A percentile compares a stretch with the other conserved stretches of the same genome.
Conservation (phyloP, 2,888 invertebrate genomes). For the Caenorhabditis sulstoni region DNA sequence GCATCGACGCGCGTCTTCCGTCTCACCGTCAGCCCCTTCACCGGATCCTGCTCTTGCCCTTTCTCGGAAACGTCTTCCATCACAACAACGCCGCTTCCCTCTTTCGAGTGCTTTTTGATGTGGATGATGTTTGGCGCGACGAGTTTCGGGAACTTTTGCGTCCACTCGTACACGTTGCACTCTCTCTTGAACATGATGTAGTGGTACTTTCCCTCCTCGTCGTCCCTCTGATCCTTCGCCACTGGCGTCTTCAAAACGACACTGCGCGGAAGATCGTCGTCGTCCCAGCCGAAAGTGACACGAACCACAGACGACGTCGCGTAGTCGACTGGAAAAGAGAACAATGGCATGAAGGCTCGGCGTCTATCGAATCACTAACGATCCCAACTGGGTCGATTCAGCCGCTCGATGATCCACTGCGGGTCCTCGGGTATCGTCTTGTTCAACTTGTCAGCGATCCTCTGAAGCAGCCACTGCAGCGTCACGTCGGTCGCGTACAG, state of each 20-base stretch:
- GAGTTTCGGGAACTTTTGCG: slow-evolving; percentile 71
- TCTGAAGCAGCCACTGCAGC: slow-evolving; percentile 75
- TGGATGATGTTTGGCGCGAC: slow-evolving; percentile 73
- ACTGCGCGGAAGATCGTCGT: slow-evolving; percentile 71
- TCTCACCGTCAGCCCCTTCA: slow-evolving; percentile 58
- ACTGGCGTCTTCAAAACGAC: slow-evolving; percentile 76
- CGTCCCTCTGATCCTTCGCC: slow-evolving; percentile 64
- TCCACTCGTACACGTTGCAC: slow-evolving; percentile 78
- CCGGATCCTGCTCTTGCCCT: slow-evolving; percentile 67
- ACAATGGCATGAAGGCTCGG: too few species aligned
- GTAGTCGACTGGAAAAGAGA: slow-evolving; percentile 59
- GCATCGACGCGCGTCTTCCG: too few species aligned
- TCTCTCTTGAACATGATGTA: slow-evolving; percentile 75
- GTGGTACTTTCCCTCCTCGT: slow-evolving; percentile 72
- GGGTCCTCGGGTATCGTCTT: slow-evolving; percentile 70
- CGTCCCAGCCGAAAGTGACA: slow-evolving; percentile 78
- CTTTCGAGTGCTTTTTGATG: slow-evolving; percentile 72
- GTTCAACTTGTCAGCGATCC: slow-evolving; percentile 69
- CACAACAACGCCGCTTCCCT: slow-evolving; percentile 70
- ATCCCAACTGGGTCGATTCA: slow-evolving; percentile 70
- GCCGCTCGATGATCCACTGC: slow-evolving; percentile 76
- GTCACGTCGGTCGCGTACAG: slow-evolving; percentile 75
- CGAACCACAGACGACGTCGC: slow-evolving; percentile 74
- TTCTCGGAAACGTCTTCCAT: slow-evolving; percentile 77
- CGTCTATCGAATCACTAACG: slow-evolving; percentile 32